Conservation (phyloP, 2,113 vertebrate species). For the Ciconia boyciana region DNA sequence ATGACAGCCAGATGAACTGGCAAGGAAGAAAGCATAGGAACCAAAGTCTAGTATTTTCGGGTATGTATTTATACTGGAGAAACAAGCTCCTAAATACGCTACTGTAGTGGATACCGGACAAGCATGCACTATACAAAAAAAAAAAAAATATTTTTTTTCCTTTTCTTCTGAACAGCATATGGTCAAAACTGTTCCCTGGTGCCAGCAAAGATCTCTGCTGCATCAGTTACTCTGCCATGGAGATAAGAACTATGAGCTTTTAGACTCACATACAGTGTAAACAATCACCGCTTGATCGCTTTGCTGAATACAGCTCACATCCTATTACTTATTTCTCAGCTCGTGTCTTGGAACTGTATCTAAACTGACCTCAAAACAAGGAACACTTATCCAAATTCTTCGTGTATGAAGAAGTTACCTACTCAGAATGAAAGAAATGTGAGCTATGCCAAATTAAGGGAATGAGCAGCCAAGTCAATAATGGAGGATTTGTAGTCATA, state of each 20-base stretch:
- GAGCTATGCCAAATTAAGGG: neutral
- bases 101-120: neutral
- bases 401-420: neutral
- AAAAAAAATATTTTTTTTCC: neutral
- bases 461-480: neutral
- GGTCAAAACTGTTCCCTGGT: neutral
- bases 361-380: neutral
- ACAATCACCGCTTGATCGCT: neutral
- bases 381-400: neutral
- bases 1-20: neutral
- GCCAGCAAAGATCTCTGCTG: constrained; percentile 15
- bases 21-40: neutral
- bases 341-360: neutral
- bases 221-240: constrained; percentile 5
- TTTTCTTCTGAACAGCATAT: neutral
- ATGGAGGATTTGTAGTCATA: neutral
- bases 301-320: neutral
- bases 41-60: neutral
- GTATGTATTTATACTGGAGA: neutral
- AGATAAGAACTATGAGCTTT: neutral
- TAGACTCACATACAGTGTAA: neutral
- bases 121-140: neutral
- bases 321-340: constrained; percentile 1
- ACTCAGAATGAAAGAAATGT: neutral
- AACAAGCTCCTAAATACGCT: neutral